Evolutionary conservation across 2,797 vertebrate species (phyloP), one percentile per base, ranked within the genome.

Genomic region (Acrossocheilus wenchowensis): DNA sequence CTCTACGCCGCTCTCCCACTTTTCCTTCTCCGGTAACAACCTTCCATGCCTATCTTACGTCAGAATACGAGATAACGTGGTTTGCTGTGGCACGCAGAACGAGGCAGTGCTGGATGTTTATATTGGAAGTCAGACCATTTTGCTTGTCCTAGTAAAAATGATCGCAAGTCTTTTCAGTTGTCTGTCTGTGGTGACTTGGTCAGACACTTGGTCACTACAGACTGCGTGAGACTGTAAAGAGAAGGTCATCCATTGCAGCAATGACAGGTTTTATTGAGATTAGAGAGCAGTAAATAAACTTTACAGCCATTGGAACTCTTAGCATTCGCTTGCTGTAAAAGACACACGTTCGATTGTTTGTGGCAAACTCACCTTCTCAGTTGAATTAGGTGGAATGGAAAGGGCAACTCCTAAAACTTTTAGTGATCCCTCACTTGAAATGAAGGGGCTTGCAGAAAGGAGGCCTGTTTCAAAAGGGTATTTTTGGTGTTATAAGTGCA

Each of bases 41-140:
- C 90, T 89, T 93, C 89, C 91, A 88, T 86, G 72, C 91, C 91
- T 90, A 90, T 54, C 87, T 93, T 89, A 91, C 91, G 88, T 92
- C 89, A 90, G 90, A 89, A 81, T 82, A 85, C 78, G 81, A 92
- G 92, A 93, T 92, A 92, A 93, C 87, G 90, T 89, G n/a, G 88
- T 90, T 87, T 86, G 89, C 83, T 73, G 69, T 86, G 54, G 74
- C 60, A 89, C 75, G 81, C 78, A 79, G 50, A 77, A 54, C 21
- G 50, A 77, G 30, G 41, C 34, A 66, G 72, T 54, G 48, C 34
- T 74, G 82, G 74, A 83, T 85, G 14, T 75, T 60, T 73, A 78
- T 69, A 68, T 48, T 36, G 41, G 11, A 85, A 71, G 77, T 34
- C 19, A 39, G 43, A 64, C 57, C 11, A n/a, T 50, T 48, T 83